Conservation (phyloP, 1,140 invertebrate genomes). For the Geopemphigus sp. region DNA sequence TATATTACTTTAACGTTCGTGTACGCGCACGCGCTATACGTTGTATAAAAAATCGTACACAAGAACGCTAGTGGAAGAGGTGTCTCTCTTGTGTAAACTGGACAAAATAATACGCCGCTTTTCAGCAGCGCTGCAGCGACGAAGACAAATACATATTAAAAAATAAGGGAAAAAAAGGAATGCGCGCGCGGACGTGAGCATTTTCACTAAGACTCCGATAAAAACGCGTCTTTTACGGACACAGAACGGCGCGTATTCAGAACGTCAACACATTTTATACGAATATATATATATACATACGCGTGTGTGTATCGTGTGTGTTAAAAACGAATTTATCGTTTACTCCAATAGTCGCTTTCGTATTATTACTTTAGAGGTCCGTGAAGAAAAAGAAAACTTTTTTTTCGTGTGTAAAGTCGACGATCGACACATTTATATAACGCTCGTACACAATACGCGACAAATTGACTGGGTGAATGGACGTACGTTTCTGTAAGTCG, state of each 20-base stretch:
- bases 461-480: not conserved
- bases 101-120: constrained; percentile 7
- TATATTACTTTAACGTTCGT: constrained; percentile 29
- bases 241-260: not conserved
- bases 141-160: constrained; percentile 44
- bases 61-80: not conserved
- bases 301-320: not conserved
- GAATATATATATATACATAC: too few relatives aligned
- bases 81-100: not conserved
- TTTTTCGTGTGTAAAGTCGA: too few relatives aligned
- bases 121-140: not conserved
- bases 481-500: not conserved
- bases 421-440: too few relatives aligned
- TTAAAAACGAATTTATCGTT: not conserved
- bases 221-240: not conserved
- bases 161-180: not conserved
- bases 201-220: constrained; percentile 8
- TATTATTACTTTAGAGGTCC: too few relatives aligned
- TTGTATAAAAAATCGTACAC: constrained; percentile 6
- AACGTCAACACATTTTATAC: not conserved
- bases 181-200: not conserved
- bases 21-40: not conserved
- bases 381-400: too few relatives aligned
- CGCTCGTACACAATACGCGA: too few relatives aligned
- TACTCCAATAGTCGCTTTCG: too few relatives aligned